Base-by-base conservation (phyloP, 1,140 invertebrate genomes). In the Nomia melanderi region DNA sequence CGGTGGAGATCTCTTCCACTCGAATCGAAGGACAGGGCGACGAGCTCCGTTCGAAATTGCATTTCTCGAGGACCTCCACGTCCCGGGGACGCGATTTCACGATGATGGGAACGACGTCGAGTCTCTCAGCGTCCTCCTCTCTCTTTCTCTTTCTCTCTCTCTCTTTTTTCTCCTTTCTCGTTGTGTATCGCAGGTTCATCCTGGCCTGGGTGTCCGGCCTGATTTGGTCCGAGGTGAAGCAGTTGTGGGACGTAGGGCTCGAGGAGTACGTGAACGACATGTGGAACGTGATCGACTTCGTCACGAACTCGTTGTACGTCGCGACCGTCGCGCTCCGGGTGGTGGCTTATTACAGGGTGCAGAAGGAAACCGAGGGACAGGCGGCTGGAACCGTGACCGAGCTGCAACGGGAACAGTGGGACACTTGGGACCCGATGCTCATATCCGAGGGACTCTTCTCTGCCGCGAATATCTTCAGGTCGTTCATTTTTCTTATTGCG, bases 231-330 rank as follows among this genome's bases (percentile, higher is more conserved):
- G 98, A 99, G 93, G 98, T 99, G 81, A 99, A 99, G 91, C 98
- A 99, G 90, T 93, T 99, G 31, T 99, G 98, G 98, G 97, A 99
- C 91, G 97, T 98, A 78, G 98, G 98, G 0, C 93, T 99, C 29
- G 96, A 97, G 86, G 98, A 99, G 89, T 99, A 99, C 90, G 95
- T 98, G 44, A 96, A 97, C 84, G 98, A 99, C 92, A 99, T 99
- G 98, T 99, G 98, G 98, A 99, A 99, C 92, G 98, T 99, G 63
- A 97, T 99, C 78, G 98, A 99, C 93, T 99, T 99, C 92, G 97
- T 99, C 67, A 99, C 98, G 25, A 99, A 99, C 92, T 98, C 98
- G 6, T 93, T 99, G 20, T 99, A 99, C 91, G 97, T 99, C 59
- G 98, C 98, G 56, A 99, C 98, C 0, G 96, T 99, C 36, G 98